phyloP scores from a whole-genome alignment of 2,113 vertebrate species.

The Taxidea taxus region DNA sequence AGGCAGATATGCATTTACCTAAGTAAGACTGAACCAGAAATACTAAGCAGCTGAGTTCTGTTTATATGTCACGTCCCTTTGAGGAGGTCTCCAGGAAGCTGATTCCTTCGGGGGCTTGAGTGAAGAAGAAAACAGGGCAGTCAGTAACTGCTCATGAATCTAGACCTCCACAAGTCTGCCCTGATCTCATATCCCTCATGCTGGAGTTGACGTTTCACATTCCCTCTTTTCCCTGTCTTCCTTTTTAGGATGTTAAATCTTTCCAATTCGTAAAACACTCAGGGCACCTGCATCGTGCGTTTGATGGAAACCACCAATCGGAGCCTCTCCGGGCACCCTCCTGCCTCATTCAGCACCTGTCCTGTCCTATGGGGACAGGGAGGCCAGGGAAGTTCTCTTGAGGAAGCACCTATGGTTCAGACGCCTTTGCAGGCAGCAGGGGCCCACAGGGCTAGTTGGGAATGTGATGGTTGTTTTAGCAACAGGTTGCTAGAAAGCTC shows the following conservation, averaged over 20 bases:
- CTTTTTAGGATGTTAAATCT: constrained; percentile 33
- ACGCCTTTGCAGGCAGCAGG: constrained; percentile 29
- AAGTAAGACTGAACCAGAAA: neutral
- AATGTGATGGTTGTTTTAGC: neutral
- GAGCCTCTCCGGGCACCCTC: neutral
- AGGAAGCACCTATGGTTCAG: constrained; percentile 20
- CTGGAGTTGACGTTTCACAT: constrained; percentile 57
- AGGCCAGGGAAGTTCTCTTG: neutral
- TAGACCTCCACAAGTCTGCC: constrained; percentile 34
- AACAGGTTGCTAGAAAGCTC: neutral
- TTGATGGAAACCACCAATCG: constrained; percentile 33
- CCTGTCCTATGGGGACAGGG: accelerated
- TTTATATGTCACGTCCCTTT: neutral
- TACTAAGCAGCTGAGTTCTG: constrained; percentile 4
- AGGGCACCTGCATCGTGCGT: constrained; percentile 28
- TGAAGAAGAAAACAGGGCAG: constrained; percentile 10
- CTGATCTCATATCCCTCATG: constrained; percentile 50
- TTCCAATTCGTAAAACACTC: constrained; percentile 34
- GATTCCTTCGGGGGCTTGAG: constrained; percentile 43
- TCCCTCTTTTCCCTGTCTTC: constrained; percentile 51
- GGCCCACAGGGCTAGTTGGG: neutral
- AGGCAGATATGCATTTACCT: neutral
- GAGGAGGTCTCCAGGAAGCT: accelerated
- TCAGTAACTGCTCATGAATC: neutral
- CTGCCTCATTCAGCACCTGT: neutral